A percentile compares a stretch with the other conserved stretches of the same genome.
phyloP scores from a whole-genome alignment of 2,113 vertebrate genomes.

The Alectura lathami region DNA sequence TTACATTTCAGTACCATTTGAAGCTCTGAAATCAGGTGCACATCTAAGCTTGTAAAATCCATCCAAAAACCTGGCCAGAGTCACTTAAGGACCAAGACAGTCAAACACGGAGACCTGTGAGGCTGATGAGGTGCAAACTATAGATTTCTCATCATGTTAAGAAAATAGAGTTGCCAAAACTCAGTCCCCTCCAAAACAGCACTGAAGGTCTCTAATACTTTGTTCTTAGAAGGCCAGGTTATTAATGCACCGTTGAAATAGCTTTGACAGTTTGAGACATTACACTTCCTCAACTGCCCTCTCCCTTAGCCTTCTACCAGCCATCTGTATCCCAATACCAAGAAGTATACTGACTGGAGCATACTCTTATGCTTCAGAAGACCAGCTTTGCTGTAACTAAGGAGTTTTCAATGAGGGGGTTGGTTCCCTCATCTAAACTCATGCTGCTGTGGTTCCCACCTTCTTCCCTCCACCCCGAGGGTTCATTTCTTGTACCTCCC shows the following conservation, averaged over 20 bases:
- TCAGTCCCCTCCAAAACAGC: not conserved
- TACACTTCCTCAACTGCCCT: not conserved
- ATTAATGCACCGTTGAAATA: not conserved
- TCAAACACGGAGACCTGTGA: not conserved
- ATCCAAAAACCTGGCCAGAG: not conserved
- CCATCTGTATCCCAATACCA: not conserved
- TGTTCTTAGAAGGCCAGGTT: not conserved
- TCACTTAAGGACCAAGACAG: not conserved
- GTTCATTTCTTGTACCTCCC: not conserved
- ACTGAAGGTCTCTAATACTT: not conserved
- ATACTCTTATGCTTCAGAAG: not conserved
- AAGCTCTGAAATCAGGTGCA: not conserved
- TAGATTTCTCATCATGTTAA: not conserved
- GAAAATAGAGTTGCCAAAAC: not conserved
- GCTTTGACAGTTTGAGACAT: not conserved
- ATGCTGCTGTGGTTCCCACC: not conserved
- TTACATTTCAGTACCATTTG: not conserved
- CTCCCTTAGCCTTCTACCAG: not conserved
- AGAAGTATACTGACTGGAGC: not conserved
- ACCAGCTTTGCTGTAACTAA: not conserved
- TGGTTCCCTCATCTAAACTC: not conserved
- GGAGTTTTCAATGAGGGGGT: not conserved
- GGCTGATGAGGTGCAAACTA: not conserved
- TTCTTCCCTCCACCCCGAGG: not conserved
- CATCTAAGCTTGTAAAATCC: not conserved